phyloP scores from a whole-genome alignment of 2,888 invertebrate species.

The Apantesis nais region DNA sequence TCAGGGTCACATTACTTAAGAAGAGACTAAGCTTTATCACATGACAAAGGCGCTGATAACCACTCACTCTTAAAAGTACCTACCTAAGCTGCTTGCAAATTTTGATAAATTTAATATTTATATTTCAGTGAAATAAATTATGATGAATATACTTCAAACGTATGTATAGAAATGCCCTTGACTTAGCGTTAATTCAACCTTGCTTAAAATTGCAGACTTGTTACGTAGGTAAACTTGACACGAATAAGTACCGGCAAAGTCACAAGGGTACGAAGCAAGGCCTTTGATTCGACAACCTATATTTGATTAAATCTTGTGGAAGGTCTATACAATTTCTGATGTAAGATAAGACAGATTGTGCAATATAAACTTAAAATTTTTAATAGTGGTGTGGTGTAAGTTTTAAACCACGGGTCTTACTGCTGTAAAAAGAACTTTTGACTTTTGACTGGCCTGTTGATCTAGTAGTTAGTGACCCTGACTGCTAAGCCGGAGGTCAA shows the following conservation, averaged over 20 bases:
- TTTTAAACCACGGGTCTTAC: background rate
- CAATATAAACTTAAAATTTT: background rate
- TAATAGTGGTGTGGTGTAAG: no score
- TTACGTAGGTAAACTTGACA: constrained; percentile 18
- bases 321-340: background rate
- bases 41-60: background rate
- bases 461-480: no score
- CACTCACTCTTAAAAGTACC: background rate
- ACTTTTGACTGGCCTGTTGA: no score
- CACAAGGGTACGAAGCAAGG: constrained; percentile 11
- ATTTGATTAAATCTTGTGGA: constrained; percentile 7
- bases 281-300: constrained; percentile 5
- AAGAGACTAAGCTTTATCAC: background rate
- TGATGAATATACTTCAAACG: background rate
- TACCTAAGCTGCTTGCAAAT: no score
- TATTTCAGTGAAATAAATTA: background rate
- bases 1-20: no score
- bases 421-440: background rate
- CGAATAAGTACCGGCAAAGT: constrained; percentile 16
- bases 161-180: constrained; percentile 9
- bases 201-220: constrained; percentile 22
- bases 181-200: constrained; percentile 17
- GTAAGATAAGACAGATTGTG: background rate
- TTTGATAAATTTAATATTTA: background rate
- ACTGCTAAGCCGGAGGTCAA: no score